Percentiles rank a stretch among this genome's conserved stretches.
Evolutionary conservation across 2,113 vertebrate genomes (phyloP).

Genomic region (Benitochromis conjunctus): DNA sequence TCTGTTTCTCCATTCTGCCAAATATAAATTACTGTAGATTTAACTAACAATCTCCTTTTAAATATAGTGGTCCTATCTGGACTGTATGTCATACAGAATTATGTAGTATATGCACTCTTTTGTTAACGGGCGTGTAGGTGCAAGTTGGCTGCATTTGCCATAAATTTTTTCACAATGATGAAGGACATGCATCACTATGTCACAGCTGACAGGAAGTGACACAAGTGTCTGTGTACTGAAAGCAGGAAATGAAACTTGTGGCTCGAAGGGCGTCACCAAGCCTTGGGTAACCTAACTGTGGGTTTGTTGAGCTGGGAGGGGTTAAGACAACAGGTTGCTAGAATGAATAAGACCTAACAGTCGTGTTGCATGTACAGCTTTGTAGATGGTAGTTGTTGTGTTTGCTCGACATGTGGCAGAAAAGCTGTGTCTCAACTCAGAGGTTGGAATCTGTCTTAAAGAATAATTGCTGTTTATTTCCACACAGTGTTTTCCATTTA

Average conservation of each 20-base stretch:
- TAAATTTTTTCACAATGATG: not conserved
- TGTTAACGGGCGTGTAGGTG: not conserved
- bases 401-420: not conserved
- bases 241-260: slow-evolving; percentile 68
- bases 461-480: not conserved
- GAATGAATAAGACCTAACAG: not conserved
- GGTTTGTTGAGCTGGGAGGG: not conserved
- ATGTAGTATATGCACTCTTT: not conserved
- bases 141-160: not conserved
- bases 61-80: not conserved
- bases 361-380: not conserved
- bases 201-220: slow-evolving; percentile 66
- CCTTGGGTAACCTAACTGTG: not conserved
- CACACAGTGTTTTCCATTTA: accelerated
- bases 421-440: not conserved
- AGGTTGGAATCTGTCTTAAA: not conserved
- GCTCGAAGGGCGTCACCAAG: slow-evolving; percentile 29
- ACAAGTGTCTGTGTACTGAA: slow-evolving; percentile 45
- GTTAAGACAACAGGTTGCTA: not conserved
- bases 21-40: not conserved
- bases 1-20: not conserved
- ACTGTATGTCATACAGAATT: accelerated
- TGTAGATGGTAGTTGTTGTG: not conserved
- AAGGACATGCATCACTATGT: not conserved
- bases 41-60: not conserved